phyloP scores from a whole-genome alignment of 2,113 vertebrate genomes.

The Sardina pilchardus region DNA sequence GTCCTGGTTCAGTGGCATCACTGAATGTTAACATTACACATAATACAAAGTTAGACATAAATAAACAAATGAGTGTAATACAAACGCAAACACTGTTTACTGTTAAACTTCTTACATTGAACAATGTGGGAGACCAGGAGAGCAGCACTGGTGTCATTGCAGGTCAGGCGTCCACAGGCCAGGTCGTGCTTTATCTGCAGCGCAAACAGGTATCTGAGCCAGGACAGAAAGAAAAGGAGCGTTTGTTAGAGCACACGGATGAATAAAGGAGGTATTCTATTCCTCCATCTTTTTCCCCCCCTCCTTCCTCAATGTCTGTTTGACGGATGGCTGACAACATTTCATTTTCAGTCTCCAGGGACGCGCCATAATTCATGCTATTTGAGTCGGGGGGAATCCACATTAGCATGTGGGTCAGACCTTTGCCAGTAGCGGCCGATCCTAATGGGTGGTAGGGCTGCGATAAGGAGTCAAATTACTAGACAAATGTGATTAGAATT shows the following conservation, averaged over 20 bases:
- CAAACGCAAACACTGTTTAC: neutral
- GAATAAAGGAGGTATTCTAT: neutral
- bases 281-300: neutral
- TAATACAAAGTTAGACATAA: neutral
- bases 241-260: neutral
- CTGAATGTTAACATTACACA: too few species aligned
- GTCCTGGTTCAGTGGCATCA: too few species aligned
- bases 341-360: neutral
- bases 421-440: neutral
- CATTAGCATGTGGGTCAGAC: neutral
- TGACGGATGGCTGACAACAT: neutral
- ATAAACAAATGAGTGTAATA: neutral
- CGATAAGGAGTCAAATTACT: conserved; percentile 10
- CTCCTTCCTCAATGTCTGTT: neutral
- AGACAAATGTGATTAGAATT: neutral
- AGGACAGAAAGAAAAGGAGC: neutral
- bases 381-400: neutral
- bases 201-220: conserved; percentile 92
- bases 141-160: conserved; percentile 90
- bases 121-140: conserved; percentile 94
- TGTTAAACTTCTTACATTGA: conserved; percentile 81
- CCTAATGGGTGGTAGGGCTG: neutral
- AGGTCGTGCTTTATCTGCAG: conserved; percentile 96
- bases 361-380: neutral
- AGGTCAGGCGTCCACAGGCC: conserved; percentile 84